Evolutionary conservation across 2,888 invertebrate species (phyloP), one percentile per base, ranked within the genome.

Genomic region (Mellilla xanthometata): DNA sequence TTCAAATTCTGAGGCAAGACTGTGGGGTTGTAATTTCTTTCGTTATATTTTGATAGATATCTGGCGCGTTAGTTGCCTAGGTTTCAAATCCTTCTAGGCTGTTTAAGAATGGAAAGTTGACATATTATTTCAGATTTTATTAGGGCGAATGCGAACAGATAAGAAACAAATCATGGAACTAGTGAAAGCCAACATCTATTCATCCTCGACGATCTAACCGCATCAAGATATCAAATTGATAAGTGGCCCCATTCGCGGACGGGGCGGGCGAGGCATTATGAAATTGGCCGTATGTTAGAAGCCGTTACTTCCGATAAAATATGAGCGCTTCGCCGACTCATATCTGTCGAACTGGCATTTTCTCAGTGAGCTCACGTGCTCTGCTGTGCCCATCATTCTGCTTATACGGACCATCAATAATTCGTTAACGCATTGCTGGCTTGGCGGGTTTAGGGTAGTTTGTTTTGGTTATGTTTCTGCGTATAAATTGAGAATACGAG

Each of bases 251-350:
- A 85, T 87, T 81, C 77, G 73, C 76, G 65, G 54, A 74, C 76
- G 73, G n/a, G n/a, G 78, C 71, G 81, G 72, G 61, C 81, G 76
- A 76, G 74, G 89, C 89, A 89, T 89, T 89, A 89, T 89, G 88
- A 88, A 87, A 89, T 89, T 89, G 89, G 89, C 89, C 76, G 85
- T 89, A 89, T 79, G 86, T 89, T 88, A 89, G 85, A 71, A 66
- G 82, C 88, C 88, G 81, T 89, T 84, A 86, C 88, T 84, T 81
- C 72, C 74, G 84, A 86, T 89, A 88, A 89, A 88, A 88, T 89
- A 89, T 88, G 79, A 86, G 85, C 87, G 72, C 68, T 80, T 70
- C 68, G 68, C 70, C 69, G 63, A 82, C 83, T 89, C 88, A 89
- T 89, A 89, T 87, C 87, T 86, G 86, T 83, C 78, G 77, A 73